A percentile compares a stretch with the other conserved stretches of the same genome.
These are phyloP conservation scores for Dinoponera quadriceps DNA, from an alignment of 1,140 invertebrate species.

Conservation along the genomic window DNA sequence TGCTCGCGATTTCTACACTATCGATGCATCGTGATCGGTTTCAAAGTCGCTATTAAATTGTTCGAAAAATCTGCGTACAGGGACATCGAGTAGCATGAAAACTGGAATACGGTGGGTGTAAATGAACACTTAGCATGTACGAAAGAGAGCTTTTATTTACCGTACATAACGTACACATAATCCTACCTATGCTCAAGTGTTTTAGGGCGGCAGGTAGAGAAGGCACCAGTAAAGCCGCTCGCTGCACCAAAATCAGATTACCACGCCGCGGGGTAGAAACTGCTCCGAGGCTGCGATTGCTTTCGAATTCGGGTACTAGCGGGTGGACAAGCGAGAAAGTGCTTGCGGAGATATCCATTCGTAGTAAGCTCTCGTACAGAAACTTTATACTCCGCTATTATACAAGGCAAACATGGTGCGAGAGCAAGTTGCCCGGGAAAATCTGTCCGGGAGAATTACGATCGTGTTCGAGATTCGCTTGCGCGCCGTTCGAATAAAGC, in stretches of 20 bases:
- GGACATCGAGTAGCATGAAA: too few relatives aligned
- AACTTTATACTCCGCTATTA: constrained; percentile 8
- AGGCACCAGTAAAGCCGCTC: constrained; percentile 12
- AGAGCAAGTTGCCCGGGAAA: not conserved
- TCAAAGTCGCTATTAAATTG: too few relatives aligned
- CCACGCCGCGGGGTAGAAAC: not conserved
- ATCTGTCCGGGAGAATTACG: not conserved
- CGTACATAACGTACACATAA: not conserved
- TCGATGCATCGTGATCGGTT: too few relatives aligned
- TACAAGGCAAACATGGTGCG: not conserved
- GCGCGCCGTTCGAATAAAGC: not conserved
- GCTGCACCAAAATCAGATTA: constrained; percentile 26
- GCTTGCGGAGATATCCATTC: constrained; percentile 21
- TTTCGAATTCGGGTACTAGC: not conserved
- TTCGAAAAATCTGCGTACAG: not conserved
- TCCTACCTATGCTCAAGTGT: not conserved
- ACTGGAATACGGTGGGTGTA: not conserved
- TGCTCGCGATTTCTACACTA: too few relatives aligned
- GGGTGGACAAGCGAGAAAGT: constrained; percentile 11
- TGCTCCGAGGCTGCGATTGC: constrained; percentile 7
- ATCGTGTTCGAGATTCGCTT: not conserved
- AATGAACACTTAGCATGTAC: not conserved
- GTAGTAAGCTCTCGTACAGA: not conserved
- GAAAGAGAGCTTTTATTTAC: constrained; percentile 28
- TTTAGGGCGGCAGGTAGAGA: constrained; percentile 13